Evolutionary conservation across 2,888 invertebrate species (phyloP), one percentile per base, ranked within the genome.

Genomic region (Nipponacmea schrenckii): DNA sequence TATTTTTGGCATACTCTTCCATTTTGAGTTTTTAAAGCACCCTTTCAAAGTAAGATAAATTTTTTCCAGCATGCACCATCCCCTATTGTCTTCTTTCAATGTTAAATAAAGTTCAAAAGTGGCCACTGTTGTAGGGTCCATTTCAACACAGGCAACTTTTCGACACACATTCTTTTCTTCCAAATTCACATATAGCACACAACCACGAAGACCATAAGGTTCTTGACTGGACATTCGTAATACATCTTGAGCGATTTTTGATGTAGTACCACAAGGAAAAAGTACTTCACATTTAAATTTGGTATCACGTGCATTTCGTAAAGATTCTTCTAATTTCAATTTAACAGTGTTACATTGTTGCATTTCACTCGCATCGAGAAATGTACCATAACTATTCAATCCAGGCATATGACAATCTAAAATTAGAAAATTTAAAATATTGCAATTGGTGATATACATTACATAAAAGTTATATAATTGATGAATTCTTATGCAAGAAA

Each of bases 91-190:
- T 88, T 95, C 95, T 89, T 94, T 94, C 81, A 96, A 91, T 68
- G 95, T 96, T 80, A 96, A 91, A 90, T 94, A 94, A 83, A 96
- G 92, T 90, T 96, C 96, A 89, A 96, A 96, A 76, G 96, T 96
- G 76, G 96, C 94, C 68, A 96, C 94, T 45, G 95, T 94, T 87
- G 92, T 93, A 69, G 94, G 94, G 90, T 96, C 96, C 74, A 94
- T 93, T 89, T 95, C 94, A 89, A 96, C 92, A 84, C 94, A 93
- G 71, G 95, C 94, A 82, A 96, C 89, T 84, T 93, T 93, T 67
- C 93, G 93, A 64, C 79, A 80, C 56, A 73, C 70, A 44, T 76
- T 76, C 72, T 82, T 83, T 45, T 82, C 80, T 87, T 95, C 94
- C 83, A 95, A 94, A 89, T 94, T 93, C 73, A 96, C 92, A 89